Conservation (phyloP, 1,140 invertebrate genomes). For the Apocrypta bakeri region DNA sequence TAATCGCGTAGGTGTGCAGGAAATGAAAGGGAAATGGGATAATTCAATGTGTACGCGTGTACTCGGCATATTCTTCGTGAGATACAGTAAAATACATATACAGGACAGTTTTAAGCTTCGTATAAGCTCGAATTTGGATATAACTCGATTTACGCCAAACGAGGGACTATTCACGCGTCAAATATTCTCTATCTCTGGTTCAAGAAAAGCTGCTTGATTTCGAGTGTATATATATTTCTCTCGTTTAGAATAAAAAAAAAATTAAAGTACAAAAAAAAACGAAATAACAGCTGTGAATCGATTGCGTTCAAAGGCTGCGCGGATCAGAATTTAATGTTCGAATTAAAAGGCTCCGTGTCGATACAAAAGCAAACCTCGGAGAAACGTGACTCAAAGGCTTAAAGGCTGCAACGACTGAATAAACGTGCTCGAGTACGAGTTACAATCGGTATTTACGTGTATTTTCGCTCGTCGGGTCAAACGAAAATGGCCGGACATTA, state of each 20-base stretch:
- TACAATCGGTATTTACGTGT: conserved; percentile 10
- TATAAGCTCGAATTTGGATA: not conserved
- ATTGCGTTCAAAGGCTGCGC: too few relatives aligned
- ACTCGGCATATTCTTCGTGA: not conserved
- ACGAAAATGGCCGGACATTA: conserved; percentile 25
- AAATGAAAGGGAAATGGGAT: not conserved
- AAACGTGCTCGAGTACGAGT: not conserved
- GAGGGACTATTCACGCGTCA: too few relatives aligned
- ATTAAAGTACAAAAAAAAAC: too few relatives aligned
- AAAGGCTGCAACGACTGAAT: not conserved
- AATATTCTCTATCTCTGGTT: too few relatives aligned
- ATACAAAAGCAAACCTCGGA: not conserved
- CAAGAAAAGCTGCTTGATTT: too few relatives aligned
- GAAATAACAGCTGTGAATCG: too few relatives aligned
- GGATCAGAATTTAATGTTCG: too few relatives aligned
- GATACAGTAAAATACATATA: not conserved
- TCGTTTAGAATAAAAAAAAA: too few relatives aligned
- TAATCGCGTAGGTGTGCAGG: too few relatives aligned
- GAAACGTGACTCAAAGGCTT: conserved; percentile 2
- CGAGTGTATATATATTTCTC: too few relatives aligned
- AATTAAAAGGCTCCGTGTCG: too few relatives aligned
- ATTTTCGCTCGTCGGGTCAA: conserved; percentile 2
- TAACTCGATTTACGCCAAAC: not conserved
- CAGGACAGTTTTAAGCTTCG: not conserved
- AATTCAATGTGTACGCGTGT: not conserved